Evolutionary conservation across 2,113 vertebrate genomes (phyloP), one percentile per base, ranked within the genome.

Genomic region (Thermophis baileyi): DNA sequence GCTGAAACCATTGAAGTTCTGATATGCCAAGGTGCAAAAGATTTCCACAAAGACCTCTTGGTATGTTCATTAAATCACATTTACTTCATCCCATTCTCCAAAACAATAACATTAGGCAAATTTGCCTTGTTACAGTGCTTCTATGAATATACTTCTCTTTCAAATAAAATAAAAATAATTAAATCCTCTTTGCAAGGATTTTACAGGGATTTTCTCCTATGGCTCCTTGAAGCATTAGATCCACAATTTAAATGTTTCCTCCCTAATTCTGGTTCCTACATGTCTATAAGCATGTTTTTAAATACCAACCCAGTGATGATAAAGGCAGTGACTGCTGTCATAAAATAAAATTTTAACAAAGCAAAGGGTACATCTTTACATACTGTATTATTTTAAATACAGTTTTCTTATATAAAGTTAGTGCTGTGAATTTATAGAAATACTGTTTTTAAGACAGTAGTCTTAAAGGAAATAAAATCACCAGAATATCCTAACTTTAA

Each of bases 91-190:
- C 91, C 81, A 92, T 90, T 96, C 91, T 85, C 89, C 94, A 97
- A 87, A 96, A 95, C 91, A 96, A 86, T 1, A 14, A 95, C 88
- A 97, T 96, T 94, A 96, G 96, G 95, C 91, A 60, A 60, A 93
- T 91, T 54, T 30, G 89, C 89, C 87, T 55, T 94, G 93, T 95
- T 93, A 94, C 60, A 95, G 91, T 88, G 40, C 46, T 63, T 90
- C 95, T 94, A 94, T 94, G 96, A 96, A 97, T 96, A 96, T 89
- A 95, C n/a, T 92, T 96, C 96, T 94, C n/a, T 95, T 89, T 94
- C 74, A 91, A 91, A 94, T 96, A 94, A 95, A 94, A 95, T 95
- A 94, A 93, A 95, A 93, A 96, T 94, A 94, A 94, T 25, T 14
- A 69, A 88, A 53, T 95, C 92, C 93, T 40, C 91, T 96, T 92